phyloP scores from a whole-genome alignment of 2,888 invertebrate genomes.

The Idaea aversata region DNA sequence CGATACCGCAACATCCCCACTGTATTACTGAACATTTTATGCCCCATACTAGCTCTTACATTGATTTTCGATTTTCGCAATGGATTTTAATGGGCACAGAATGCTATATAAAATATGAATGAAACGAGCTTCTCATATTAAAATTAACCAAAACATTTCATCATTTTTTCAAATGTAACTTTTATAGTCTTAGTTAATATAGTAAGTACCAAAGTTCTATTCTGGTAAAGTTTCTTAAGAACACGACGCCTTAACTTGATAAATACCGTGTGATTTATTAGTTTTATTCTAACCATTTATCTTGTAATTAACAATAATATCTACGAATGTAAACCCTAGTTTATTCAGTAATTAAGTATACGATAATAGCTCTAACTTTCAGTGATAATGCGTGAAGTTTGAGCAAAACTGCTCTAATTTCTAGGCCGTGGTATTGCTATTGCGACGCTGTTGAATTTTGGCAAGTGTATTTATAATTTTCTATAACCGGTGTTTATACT shows the following conservation, averaged over 20 bases:
- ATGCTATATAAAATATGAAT: too few relatives aligned
- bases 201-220: not conserved
- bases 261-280: not conserved
- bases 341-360: constrained; percentile 30
- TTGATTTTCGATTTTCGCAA: too few relatives aligned
- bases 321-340: constrained; percentile 24
- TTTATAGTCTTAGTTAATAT: too few relatives aligned
- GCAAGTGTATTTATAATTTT: not conserved
- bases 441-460: constrained; percentile 15
- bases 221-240: not conserved
- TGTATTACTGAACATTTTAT: too few relatives aligned
- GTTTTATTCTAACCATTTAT: not conserved
- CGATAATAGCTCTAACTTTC: constrained; percentile 32
- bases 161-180: too few relatives aligned
- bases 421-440: constrained; percentile 13
- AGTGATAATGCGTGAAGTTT: constrained; percentile 31
- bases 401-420: constrained; percentile 25
- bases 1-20: too few relatives aligned
- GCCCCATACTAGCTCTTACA: too few relatives aligned
- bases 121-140: too few relatives aligned
- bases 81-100: too few relatives aligned
- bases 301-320: constrained; percentile 1
- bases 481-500: too few relatives aligned
- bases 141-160: too few relatives aligned
- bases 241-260: not conserved